A percentile compares a stretch with the other conserved stretches of the same genome.
These are phyloP conservation scores for Norana najaformis DNA, from an alignment of 2,888 invertebrate genomes.

Conservation along the genomic window DNA sequence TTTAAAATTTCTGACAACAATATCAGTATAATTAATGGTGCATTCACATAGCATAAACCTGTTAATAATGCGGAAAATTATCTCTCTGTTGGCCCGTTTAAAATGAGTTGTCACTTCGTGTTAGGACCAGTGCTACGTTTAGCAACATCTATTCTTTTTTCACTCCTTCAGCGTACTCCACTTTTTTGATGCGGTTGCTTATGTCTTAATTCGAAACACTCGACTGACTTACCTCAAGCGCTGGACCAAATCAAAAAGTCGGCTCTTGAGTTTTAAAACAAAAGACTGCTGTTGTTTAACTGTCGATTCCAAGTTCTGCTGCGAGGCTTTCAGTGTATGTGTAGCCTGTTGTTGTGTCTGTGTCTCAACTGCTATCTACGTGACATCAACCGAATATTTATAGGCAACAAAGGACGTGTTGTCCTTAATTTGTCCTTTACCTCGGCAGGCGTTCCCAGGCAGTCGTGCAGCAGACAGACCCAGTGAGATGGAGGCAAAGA, in stretches of 20 bases:
- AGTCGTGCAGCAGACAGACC: neutral
- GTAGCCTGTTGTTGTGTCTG: too few relatives aligned
- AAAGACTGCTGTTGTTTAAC: neutral
- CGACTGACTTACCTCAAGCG: neutral
- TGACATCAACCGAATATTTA: neutral
- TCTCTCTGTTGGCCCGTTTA: too few relatives aligned
- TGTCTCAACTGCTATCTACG: constrained; percentile 13
- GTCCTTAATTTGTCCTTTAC: neutral
- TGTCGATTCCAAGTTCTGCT: neutral
- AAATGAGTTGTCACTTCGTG: too few relatives aligned
- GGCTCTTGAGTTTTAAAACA: neutral
- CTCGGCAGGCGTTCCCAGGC: neutral
- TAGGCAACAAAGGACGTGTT: neutral
- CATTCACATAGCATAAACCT: too few relatives aligned
- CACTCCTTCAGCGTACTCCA: too few relatives aligned
- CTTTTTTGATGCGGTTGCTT: too few relatives aligned
- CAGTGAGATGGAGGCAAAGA: neutral
- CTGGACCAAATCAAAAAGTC: neutral
- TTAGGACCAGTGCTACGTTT: too few relatives aligned
- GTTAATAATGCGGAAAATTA: too few relatives aligned
- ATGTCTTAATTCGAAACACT: neutral
- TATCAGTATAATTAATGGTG: too few relatives aligned
- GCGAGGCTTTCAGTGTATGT: neutral
- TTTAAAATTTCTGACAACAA: too few relatives aligned
- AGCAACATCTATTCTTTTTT: too few relatives aligned